Evolutionary conservation across 1,140 invertebrate species (phyloP).

Genomic region (Drosophila orena): DNA sequence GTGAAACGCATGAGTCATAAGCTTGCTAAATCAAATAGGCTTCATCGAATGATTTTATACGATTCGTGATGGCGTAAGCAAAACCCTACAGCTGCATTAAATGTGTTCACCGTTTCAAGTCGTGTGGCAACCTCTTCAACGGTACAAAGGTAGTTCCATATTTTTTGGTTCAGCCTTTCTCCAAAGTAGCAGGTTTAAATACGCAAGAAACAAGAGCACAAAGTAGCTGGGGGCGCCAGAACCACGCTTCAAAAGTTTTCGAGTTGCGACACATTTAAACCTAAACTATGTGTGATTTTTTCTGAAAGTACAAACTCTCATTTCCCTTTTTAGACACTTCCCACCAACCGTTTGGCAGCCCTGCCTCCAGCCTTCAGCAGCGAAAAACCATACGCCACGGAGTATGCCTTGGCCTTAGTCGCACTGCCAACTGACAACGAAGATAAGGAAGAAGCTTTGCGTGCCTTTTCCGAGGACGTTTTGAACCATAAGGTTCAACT

Average conservation of each 20-base stretch:
- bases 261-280: constrained; percentile 42
- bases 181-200: constrained; percentile 16
- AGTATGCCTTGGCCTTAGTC: constrained; percentile 94
- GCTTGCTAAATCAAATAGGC: constrained; percentile 77
- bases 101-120: constrained; percentile 25
- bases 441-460: constrained; percentile 90
- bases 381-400: constrained; percentile 93
- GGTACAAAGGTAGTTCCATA: constrained; percentile 44
- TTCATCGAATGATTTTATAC: constrained; percentile 20
- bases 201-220: constrained; percentile 13
- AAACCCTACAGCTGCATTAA: constrained; percentile 60
- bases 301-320: not conserved
- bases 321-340: constrained; percentile 78
- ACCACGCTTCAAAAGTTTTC: constrained; percentile 26
- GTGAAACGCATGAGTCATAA: constrained; percentile 85
- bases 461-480: constrained; percentile 89
- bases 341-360: constrained; percentile 88
- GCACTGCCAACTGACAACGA: constrained; percentile 94
- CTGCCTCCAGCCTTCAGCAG: constrained; percentile 91
- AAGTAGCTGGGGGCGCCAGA: constrained; percentile 58
- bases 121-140: constrained; percentile 32
- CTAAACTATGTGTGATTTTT: not conserved
- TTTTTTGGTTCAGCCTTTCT: constrained; percentile 54
- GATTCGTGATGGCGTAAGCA: constrained; percentile 29
- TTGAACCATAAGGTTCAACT: constrained; percentile 89